Evolutionary conservation across 1,140 invertebrate species (phyloP), one percentile per base, ranked within the genome.

Genomic region (Aradophagus sp.): DNA sequence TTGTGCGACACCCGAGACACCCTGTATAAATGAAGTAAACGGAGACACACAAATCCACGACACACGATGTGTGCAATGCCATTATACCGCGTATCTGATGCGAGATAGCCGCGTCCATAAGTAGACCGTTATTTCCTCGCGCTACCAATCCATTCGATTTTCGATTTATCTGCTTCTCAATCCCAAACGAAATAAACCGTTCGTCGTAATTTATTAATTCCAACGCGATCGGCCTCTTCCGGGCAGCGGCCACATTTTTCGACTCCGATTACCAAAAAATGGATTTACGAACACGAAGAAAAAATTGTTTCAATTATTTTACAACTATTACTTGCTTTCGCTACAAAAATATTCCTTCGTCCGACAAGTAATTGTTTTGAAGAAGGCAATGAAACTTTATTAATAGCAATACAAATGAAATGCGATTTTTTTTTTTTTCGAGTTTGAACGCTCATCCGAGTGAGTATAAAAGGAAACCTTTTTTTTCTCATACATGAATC

Each of bases 61-160:
- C 50, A 45, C 39, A 45, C 52, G 41, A 45, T 47, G 48, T 45
- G 47, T 59, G 47, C 55, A 68, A 68, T 68, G 41, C 48, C 48
- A 61, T 55, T 61, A 61, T 69, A 36, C 48, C 48, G 35, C 16
- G 48, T 69, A 61, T 69, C 65, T 61, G 65, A 69, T 61, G 48
- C 47, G 38, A 67, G 63, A 69, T 55, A 61, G 48, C 16, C 31
- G 42, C 50, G 53, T 52, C 56, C 42, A 55, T 47, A 61, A 39
- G 48, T 13, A 35, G 52, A 66, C 62, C 66, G 66, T 69, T 69
- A 69, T 31, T 69, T 69, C 44, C 44, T 69, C 35, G 55, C 66
- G 55, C 66, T 69, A 55, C 66, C 66, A 53, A 69, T 69, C 50
- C 41, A 69, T 69, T 36, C 35, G 14, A 56, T 66, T 56, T 55